Evolutionary conservation across 2,797 vertebrate genomes (phyloP).

Genomic region (Neomorphus geoffroyi): DNA sequence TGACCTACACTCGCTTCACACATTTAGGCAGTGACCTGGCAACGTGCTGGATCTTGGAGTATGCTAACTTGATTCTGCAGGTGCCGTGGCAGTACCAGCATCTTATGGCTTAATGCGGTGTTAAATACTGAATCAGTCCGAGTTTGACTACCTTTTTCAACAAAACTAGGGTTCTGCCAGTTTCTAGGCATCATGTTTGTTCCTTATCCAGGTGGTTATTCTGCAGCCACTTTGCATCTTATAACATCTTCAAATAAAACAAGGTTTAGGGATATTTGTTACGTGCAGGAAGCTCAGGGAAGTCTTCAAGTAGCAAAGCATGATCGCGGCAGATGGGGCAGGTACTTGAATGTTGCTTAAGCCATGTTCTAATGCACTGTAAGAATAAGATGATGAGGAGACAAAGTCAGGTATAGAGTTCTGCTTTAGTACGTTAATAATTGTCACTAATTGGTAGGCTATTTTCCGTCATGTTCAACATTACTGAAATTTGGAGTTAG

Average conservation of each 20-base stretch:
- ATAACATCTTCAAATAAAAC: not conserved
- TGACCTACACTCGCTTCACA: fast-evolving
- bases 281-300: constrained; percentile 76
- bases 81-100: fast-evolving
- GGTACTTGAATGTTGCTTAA: constrained; percentile 84
- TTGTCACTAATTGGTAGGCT: fast-evolving
- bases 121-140: not conserved
- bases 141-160: fast-evolving
- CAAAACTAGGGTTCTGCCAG: not conserved
- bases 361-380: constrained; percentile 90
- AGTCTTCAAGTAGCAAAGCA: constrained; percentile 80
- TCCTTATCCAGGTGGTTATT: not conserved
- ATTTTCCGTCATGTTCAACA: fast-evolving
- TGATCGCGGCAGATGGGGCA: constrained; percentile 89
- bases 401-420: not conserved
- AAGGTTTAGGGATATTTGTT: constrained; percentile 56
- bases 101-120: not conserved
- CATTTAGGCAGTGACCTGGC: not conserved
- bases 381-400: not conserved
- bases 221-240: not conserved
- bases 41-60: not conserved
- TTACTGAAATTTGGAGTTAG: too few species aligned
- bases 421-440: not conserved
- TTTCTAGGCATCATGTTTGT: not conserved
- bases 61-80: not conserved